Evolutionary conservation across 1,140 invertebrate genomes (phyloP), one percentile per base, ranked within the genome.

Genomic region (Euwallacea similis): DNA sequence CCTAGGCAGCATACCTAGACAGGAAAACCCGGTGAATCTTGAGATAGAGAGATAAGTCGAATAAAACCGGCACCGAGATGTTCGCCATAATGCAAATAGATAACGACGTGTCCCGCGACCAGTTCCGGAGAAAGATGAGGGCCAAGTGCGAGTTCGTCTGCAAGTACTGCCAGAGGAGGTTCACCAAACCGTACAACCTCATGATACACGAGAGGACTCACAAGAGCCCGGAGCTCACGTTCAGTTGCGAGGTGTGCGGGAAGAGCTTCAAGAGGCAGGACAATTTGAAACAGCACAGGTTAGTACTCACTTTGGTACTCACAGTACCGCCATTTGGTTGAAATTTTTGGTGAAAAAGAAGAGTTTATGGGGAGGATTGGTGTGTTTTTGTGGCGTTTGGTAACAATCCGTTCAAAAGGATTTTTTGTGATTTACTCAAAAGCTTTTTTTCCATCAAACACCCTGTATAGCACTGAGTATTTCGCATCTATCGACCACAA

Each of bases 141-240:
- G 88, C 91, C 85, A 93, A 97, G 87, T 97, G 95, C 87, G 93
- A 99, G 86, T 98, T 97, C 86, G 94, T 99, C 83, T 99, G 98
- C 90, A 95, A 96, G 85, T 99, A 94, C 88, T 99, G 98, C 88
- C 92, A 97, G 84, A 90, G 98, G 80, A 89, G 96, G 79, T 99
- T 99, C 88, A 98, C 96, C 79, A 99, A 99, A 86, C 95, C 95
- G 72, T 99, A 99, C 88, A 99, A 99, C 86, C 89, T 99, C 79
- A 94, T 99, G 89, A 99, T 99, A 80, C 97, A 99, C 87, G 97
- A 98, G 83, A 89, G 97, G 80, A 98, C 95, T 74, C 98, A 99
- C 87, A 98, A 98, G 82, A 93, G 96, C 81, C 90, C 90, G 75
- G 97, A 99, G 85, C 88, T 98, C 80, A 97, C 96, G 73, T 99